Base-by-base conservation (phyloP, 2,113 vertebrate species). In the Mohoua ochrocephala region DNA sequence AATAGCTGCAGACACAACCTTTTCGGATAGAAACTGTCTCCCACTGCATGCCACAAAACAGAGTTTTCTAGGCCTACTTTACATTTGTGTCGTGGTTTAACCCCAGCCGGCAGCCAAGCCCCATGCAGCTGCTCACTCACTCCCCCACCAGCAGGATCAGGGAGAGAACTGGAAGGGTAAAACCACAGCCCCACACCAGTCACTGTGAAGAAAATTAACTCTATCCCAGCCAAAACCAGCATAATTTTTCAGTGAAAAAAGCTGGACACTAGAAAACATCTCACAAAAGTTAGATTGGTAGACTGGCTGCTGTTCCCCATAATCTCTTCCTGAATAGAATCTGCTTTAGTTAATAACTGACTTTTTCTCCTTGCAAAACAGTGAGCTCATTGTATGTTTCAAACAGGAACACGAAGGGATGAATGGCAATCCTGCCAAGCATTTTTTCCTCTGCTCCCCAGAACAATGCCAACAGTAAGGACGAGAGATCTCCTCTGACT, bases 291-390 rank as follows among this genome's bases (percentile, higher is more conserved):
- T 23, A 84, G 39, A 70, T 27, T 57, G 49, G 64, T 60, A 87
- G 39, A 30, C 35, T 89, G 80, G 52, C 33, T 74, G 76, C 68
- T 91, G 54, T 59, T 89, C 31, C n/a, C 8, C 16, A n/a, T 83
- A 85, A 90, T 93, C 70, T 75, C n/a, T 59, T 90, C 56, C 69
- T 67, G 76, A 89, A 91, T 16, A 91, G 78, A 92, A 77, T 44
- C 35, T 52, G 30, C 44, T 84, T 76, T 60, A 92, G 78, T 71
- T 83, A 79, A 54, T 81, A 90, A 74, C 27, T 73, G 75, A 52
- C 22, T 86, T 91, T 81, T 91, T 86, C 75, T 90, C 70, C 52
- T 90, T 56, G 39, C 60, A 56, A 93, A 96, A 96, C 75, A 95
- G 63, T 74, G 64, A 91, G 56, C 15, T 86, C 22, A 56, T 83